Evolutionary conservation across 2,113 vertebrate species (phyloP).

Genomic region (Cyanistes caeruleus): DNA sequence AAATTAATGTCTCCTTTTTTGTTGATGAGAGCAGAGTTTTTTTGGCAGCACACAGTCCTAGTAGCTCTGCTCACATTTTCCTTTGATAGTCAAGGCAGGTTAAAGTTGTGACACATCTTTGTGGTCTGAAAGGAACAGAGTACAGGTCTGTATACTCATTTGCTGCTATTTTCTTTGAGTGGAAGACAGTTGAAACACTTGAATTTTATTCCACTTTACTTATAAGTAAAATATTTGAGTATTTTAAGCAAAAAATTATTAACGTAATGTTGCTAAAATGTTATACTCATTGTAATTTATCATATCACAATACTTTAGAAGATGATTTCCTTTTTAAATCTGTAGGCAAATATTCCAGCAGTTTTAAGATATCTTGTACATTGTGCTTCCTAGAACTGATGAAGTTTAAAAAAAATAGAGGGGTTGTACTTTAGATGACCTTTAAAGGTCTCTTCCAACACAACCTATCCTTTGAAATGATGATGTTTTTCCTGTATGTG

Average conservation of each 20-base stretch:
- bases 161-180: not conserved
- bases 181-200: not conserved
- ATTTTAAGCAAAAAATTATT: not conserved
- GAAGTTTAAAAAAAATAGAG: not conserved
- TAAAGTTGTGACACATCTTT: not conserved
- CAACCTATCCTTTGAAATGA: not conserved
- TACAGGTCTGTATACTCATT: not conserved
- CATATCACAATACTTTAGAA: not conserved
- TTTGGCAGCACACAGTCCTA: not conserved
- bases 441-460: not conserved
- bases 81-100: not conserved
- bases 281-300: not conserved
- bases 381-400: not conserved
- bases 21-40: not conserved
- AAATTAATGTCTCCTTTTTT: not conserved
- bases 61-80: not conserved
- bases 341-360: not conserved
- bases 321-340: not conserved
- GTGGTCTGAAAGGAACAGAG: not conserved
- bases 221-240: not conserved
- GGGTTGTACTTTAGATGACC: not conserved
- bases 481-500: not conserved
- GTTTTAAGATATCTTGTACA: not conserved
- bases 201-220: not conserved
- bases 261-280: not conserved